Conservation (phyloP, 2,113 vertebrate species). For the Chaetorhynchus papuensis region DNA sequence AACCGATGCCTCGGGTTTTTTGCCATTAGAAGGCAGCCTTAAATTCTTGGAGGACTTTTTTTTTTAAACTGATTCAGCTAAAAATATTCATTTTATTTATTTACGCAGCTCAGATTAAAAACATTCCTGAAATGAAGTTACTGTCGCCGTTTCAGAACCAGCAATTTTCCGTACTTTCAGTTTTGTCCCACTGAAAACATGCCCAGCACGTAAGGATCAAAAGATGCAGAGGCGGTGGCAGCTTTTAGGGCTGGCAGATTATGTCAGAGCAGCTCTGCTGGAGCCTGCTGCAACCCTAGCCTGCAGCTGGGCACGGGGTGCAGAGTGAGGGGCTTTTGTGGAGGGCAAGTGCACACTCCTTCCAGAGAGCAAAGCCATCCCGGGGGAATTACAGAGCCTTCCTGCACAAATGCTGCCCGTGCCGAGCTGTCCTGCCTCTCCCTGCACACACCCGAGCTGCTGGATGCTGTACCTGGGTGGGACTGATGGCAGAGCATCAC, state of each 20-base stretch:
- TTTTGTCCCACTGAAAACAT: not conserved
- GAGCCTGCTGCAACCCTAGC: not conserved
- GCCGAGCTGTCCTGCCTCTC: not conserved
- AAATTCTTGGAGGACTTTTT: not conserved
- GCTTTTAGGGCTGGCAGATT: not conserved
- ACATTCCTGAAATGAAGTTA: conserved; percentile 12
- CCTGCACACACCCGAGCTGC: not conserved
- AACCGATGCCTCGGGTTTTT: not conserved
- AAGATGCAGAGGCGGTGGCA: not conserved
- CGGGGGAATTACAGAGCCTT: not conserved
- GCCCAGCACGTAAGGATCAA: not conserved
- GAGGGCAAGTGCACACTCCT: not conserved
- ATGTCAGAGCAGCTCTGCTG: not conserved
- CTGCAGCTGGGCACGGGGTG: not conserved
- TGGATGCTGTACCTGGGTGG: not conserved
- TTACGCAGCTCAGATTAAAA: not conserved
- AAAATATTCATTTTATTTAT: conserved; percentile 18
- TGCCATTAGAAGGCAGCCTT: not conserved
- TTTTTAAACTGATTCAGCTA: not conserved
- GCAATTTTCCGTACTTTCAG: not conserved
- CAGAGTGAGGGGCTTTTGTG: not conserved
- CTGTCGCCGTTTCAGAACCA: not conserved
- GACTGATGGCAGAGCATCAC: not conserved
- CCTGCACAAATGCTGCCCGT: not conserved
- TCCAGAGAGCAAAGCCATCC: not conserved